phyloP scores from a whole-genome alignment of 2,797 vertebrate genomes.

The Enteromius anoplus region DNA sequence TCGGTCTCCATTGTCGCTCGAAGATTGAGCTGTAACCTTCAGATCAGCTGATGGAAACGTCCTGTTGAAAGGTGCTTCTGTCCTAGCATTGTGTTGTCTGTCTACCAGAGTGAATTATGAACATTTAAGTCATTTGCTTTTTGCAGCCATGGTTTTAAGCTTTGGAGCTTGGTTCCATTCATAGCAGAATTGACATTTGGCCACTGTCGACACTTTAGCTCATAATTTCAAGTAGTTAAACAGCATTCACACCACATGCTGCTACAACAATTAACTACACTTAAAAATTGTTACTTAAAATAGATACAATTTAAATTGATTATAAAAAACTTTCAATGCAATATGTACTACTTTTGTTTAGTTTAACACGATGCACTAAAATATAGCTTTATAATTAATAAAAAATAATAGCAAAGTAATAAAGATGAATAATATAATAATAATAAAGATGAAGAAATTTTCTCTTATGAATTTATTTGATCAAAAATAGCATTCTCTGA shows the following conservation, averaged over 20 bases:
- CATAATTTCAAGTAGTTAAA: background rate
- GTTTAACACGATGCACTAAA: background rate
- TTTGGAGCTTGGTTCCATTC: constrained; percentile 6
- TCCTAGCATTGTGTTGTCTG: background rate
- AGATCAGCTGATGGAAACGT: constrained; percentile 18
- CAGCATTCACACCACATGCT: background rate
- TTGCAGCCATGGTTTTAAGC: background rate
- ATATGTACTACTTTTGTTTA: background rate
- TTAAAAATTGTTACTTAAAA: background rate
- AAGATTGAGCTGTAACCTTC: constrained; percentile 23
- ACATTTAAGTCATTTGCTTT: background rate
- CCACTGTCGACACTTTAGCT: background rate
- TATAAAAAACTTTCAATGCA: background rate
- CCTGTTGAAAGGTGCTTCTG: background rate
- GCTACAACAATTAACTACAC: background rate
- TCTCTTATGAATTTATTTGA: background rate
- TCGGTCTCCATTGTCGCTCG: background rate
- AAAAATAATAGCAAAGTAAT: background rate
- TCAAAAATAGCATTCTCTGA: background rate
- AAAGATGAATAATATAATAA: no score
- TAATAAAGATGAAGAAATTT: no score
- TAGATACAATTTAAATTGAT: background rate
- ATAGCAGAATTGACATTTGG: background rate
- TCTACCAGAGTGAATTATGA: constrained; percentile 23
- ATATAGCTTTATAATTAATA: background rate